Evolutionary conservation across 2,888 invertebrate species (phyloP), one percentile per base, ranked within the genome.

Genomic region (Mythimna impura): DNA sequence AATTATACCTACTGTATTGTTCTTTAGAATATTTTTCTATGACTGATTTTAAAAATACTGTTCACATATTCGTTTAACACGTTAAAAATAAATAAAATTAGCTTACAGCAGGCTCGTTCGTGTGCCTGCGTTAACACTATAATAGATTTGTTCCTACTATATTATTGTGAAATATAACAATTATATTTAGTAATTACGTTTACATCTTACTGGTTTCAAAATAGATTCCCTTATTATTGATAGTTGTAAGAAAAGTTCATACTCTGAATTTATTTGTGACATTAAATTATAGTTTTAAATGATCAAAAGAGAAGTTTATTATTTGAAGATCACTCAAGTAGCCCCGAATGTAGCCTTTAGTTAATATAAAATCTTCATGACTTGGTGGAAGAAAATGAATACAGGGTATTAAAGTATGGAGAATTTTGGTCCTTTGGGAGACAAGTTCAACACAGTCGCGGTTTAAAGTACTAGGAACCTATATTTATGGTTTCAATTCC

Each of bases 121-220:
- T 78, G 85, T 87, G 85, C 73, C 83, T 63, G 80, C 9, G 20
- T 73, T 76, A 86, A 40, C 72, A 52, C 76, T 86, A 85, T 74
- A 72, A 85, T 85, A 80, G 85, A 82, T 86, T 85, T 82, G 83
- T 82, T 85, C 84, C 86, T 87, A 85, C 57, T 85, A 86, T 40
- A 76, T 76, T 79, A 84, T 54, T 73, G 58, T 78, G 66, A 81
- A 75, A 74, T 66, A 83, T 71, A 73, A 80, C 47, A 83, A 73
- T 82, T 62, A 67, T 73, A 76, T 83, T 65, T 68, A 74, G 34
- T 73, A 68, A 57, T 58, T 70, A 58, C 30, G 30, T 61, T 62
- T 66, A 50, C 36, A 68, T 66, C 54, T 47, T 57, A 64, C 62
- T 57, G 22, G 34, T 73, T 83, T 72, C 68, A 83, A 63, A 77